A percentile compares a stretch with the other conserved stretches of the same genome.
phyloP scores from a whole-genome alignment of 1,140 invertebrate genomes.

The Trachymyrmex septentrionalis region DNA sequence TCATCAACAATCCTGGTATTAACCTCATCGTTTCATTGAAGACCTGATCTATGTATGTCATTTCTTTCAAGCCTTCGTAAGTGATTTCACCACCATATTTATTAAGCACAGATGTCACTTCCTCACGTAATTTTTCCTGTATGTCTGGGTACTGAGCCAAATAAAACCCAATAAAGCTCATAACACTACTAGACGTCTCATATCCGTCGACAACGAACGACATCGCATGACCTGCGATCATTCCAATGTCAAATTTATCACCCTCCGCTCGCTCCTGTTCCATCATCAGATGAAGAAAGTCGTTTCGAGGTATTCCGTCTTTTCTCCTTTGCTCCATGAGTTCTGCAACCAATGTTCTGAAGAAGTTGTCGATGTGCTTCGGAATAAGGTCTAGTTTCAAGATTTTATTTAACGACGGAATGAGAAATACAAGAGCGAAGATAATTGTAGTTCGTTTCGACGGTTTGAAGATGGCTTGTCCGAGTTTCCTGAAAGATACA shows the following conservation, averaged over 20 bases:
- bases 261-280: conserved; percentile 72
- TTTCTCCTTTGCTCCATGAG: conserved; percentile 18
- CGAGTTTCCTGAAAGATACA: background rate
- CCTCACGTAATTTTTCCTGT: conserved; percentile 88
- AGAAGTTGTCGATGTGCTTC: background rate
- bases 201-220: conserved; percentile 88
- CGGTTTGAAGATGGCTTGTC: background rate
- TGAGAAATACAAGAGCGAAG: background rate
- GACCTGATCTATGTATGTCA: conserved; percentile 86
- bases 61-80: conserved; percentile 88
- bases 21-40: no score
- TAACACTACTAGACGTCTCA: conserved; percentile 82
- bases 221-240: conserved; percentile 85
- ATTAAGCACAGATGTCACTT: conserved; percentile 87
- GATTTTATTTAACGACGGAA: background rate
- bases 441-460: background rate
- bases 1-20: no score
- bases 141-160: conserved; percentile 89
- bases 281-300: conserved; percentile 77
- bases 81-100: conserved; percentile 86
- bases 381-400: background rate
- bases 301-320: conserved; percentile 45
- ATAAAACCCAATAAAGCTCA: conserved; percentile 88
- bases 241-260: conserved; percentile 69
- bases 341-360: background rate